A percentile compares a stretch with the other conserved stretches of the same genome.
phyloP scores from a whole-genome alignment of 1,140 invertebrate genomes.

The Leptinotarsa lineolata region DNA sequence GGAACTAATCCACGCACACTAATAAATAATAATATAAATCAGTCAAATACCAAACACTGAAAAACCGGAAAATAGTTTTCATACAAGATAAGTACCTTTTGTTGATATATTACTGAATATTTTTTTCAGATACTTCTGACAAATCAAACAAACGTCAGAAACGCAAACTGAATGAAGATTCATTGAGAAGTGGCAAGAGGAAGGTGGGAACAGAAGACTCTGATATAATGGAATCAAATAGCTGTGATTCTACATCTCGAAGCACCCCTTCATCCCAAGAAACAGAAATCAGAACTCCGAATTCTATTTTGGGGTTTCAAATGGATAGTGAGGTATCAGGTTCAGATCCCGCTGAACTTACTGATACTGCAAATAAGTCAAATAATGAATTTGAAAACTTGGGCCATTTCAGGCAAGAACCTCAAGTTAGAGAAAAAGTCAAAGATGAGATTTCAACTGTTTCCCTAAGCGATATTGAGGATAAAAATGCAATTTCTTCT shows the following conservation, averaged over 20 bases:
- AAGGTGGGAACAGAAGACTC: constrained; percentile 60
- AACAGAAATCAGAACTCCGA: constrained; percentile 59
- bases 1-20: too few relatives aligned
- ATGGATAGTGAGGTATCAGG: constrained; percentile 68
- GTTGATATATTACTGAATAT: neutral
- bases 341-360: constrained; percentile 63
- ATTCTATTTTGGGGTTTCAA: constrained; percentile 63
- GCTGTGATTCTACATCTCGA: constrained; percentile 66
- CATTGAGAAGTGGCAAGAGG: constrained; percentile 61
- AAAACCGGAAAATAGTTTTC: too few relatives aligned
- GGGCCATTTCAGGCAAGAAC: constrained; percentile 63
- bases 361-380: constrained; percentile 58
- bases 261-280: constrained; percentile 63
- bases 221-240: constrained; percentile 66
- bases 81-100: too few relatives aligned
- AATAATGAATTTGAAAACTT: constrained; percentile 66
- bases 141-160: constrained; percentile 53
- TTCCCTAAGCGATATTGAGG: constrained; percentile 59
- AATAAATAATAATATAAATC: too few relatives aligned
- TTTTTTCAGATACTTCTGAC: constrained; percentile 34
- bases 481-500: constrained; percentile 60
- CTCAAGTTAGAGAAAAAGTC: constrained; percentile 35
- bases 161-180: constrained; percentile 58
- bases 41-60: too few relatives aligned
- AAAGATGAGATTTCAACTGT: constrained; percentile 56